Evolutionary conservation across 2,113 vertebrate genomes (phyloP), one percentile per base, ranked within the genome.

Genomic region (Hyla sarda): DNA sequence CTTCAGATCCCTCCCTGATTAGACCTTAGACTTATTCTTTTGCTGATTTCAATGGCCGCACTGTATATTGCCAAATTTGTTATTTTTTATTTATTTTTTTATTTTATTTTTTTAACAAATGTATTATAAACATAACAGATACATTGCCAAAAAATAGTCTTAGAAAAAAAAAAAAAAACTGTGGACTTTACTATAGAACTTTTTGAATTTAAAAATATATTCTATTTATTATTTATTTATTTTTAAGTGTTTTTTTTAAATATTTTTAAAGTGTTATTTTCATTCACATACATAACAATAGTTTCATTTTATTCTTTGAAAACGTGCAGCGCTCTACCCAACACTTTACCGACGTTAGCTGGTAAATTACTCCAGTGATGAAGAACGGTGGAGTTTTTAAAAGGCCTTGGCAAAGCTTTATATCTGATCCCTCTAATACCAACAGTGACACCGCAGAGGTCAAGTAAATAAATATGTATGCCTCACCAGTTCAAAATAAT

Each of bases 391-490:
- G 60, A 81, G 62, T 80, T 86, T 80, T 84, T 86, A 71, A 86
- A 83, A 86, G 84, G 54, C 77, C 93, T 90, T 87, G 13, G 76
- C 88, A 90, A 88, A 88, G 72, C 93, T 91, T 89, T 88, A 52
- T 23, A 90, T 83, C 91, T 82, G 92, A 91, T 91, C 93, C 94
- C 92, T 92, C 91, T 93, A 94, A 93, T 93, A 94, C 90, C 93
- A 90, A 88, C 62, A 91, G 91, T 91, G 95, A 93, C 94, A 95
- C 94, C 89, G 48, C 89, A 90, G 93, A 89, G 94, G 95, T 96
- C 93, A 96, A 94, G 94, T 97, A 97, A 97, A 97, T 97, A 97
- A 97, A 97, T 97, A 97, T 97, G 95, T 96, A 96, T 96, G 93
- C 95, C 92, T 95, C 95, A 92, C 94, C 94, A 93, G 95, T 96